Evolutionary conservation across 1,140 invertebrate species (phyloP).

Genomic region (Papilio polytes): DNA sequence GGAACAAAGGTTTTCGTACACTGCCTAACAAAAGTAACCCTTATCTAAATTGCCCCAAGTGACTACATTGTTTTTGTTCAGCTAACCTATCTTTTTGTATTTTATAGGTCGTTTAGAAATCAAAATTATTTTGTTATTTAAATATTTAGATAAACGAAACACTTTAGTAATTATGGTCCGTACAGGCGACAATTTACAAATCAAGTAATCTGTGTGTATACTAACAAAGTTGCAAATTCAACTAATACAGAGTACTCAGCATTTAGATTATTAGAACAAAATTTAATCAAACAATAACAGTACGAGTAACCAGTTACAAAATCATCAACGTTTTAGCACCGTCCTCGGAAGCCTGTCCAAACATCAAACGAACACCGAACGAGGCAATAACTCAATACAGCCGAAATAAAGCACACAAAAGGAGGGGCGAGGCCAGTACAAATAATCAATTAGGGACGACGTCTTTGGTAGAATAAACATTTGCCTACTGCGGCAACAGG

Average conservation of each 20-base stretch:
- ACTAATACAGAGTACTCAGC: not conserved
- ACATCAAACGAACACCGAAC: constrained; percentile 6
- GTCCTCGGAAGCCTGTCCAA: constrained; percentile 17
- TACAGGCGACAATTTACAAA: not conserved
- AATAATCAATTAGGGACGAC: constrained; percentile 58
- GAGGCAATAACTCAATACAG: constrained; percentile 48
- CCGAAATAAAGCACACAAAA: constrained; percentile 49
- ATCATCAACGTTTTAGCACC: constrained; percentile 7
- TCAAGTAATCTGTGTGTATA: not conserved
- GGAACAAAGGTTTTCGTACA: constrained; percentile 20
- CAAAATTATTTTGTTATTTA: constrained; percentile 16
- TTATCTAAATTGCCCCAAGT: constrained; percentile 10
- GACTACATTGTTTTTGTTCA: constrained; percentile 25
- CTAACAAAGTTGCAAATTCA: not conserved
- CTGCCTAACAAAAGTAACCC: constrained; percentile 14
- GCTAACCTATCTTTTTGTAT: constrained; percentile 19
- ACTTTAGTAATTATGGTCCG: no score
- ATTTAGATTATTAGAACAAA: not conserved
- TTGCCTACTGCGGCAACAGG: constrained; percentile 41
- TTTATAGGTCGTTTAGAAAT: not conserved
- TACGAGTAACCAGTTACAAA: not conserved
- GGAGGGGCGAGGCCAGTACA: constrained; percentile 46
- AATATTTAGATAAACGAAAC: not conserved
- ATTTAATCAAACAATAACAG: not conserved
- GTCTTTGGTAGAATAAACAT: constrained; percentile 55